phyloP scores from a whole-genome alignment of 2,113 vertebrate genomes.

The Hipposideros armiger region DNA sequence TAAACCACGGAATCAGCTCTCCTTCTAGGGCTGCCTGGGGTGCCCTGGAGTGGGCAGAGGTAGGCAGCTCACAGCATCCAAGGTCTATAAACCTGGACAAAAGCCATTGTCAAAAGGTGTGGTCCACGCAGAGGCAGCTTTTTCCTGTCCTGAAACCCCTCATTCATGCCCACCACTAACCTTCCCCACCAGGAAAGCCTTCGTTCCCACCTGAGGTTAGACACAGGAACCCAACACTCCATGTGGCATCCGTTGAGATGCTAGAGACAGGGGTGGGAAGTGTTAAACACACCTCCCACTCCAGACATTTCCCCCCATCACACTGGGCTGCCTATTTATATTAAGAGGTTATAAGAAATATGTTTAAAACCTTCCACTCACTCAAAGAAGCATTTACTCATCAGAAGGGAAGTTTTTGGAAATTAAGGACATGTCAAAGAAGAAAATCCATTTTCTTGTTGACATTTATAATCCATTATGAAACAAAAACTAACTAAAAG shows the following conservation, averaged over 20 bases:
- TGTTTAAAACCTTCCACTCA: conserved; percentile 10
- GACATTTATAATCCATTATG: background rate
- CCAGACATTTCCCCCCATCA: background rate
- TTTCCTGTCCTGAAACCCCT: background rate
- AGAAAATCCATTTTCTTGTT: background rate
- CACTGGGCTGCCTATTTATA: conserved; percentile 49
- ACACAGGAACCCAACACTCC: conserved; percentile 17
- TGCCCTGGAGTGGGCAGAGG: background rate
- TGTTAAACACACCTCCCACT: conserved; percentile 33
- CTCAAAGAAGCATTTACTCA: background rate
- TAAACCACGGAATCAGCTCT: background rate
- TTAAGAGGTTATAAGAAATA: background rate
- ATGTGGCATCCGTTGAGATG: background rate
- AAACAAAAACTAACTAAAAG: conserved; percentile 52
- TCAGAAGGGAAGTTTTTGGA: background rate
- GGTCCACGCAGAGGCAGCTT: background rate
- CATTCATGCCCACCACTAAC: background rate
- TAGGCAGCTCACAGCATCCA: background rate
- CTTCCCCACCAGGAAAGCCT: background rate
- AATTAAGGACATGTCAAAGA: background rate
- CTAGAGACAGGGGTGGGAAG: background rate
- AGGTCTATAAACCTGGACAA: background rate
- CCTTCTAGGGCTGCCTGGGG: background rate
- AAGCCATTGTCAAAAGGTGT: background rate
- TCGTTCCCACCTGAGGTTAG: background rate